Base-by-base conservation (phyloP, 2,113 vertebrate species). In the Andinoacara biseriatus region DNA sequence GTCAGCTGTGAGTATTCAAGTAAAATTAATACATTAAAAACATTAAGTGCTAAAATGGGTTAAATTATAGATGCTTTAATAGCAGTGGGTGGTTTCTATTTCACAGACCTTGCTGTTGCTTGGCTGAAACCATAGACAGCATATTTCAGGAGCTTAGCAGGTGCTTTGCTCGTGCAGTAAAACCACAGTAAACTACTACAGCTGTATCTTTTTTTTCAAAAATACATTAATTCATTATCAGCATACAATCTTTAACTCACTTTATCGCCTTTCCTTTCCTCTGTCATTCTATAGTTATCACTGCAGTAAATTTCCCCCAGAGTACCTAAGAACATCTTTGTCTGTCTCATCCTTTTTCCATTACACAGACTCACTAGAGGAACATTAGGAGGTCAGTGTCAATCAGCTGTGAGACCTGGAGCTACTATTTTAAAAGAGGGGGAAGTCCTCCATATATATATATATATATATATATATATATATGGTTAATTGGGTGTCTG, bases 271-370 rank as follows among this genome's bases (percentile, higher is more conserved):
- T 79, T 83, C 54, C 58, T 83, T 74, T 76, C 62, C 38, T 79
- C 9, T 58, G 2, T 82, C 80, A 15, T 62, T 75, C 29, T 40
- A 74, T 84, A 78, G 76, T 74, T 83, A 82, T 80, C 80, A 20
- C 78, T 59, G 46, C 29, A n/a, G 38, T 74, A 77, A 61, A 74
- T 90, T 80, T 85, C 75, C 80, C 80, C 82, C 57, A 82, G 57
- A 38, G 26, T 14, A 22, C 33, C 46, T 74, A 56, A 81, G 59
- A 72, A 80, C 63, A 52, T 85, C 54, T 80, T 76, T 49, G 72
- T 89, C 56, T 40, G 29, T 54, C 56, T 78, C 58, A 26, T 17
- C 14, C 35, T 2, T 17, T 54, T 84, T 20, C 26, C 40, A 20
- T 78, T 83, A 76, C 74, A 65, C 57, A 59, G 35, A 33, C n/a